Conservation (phyloP, 2,797 vertebrate species). For the Brotula barbata region DNA sequence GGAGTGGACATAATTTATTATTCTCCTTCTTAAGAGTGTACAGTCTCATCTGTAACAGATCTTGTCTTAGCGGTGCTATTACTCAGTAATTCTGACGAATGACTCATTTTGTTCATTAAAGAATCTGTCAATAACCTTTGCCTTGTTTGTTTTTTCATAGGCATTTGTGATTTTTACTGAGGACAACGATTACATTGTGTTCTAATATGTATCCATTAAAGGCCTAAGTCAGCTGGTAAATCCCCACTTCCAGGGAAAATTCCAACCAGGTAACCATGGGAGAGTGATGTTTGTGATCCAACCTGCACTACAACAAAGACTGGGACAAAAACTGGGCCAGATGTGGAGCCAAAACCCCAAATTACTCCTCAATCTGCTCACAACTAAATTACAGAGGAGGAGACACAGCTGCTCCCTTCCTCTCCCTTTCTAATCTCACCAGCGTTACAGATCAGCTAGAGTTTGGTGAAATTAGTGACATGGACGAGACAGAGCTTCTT, state of each 20-base stretch:
- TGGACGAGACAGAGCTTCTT: slow-evolving; percentile 37
- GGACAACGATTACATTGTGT: not conserved
- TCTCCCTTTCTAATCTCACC: slow-evolving; percentile 47
- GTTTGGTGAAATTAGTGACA: slow-evolving; percentile 43
- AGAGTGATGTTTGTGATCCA: slow-evolving; percentile 35
- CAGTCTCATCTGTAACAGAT: no score
- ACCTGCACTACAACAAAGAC: slow-evolving; percentile 37
- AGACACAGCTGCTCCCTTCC: slow-evolving; percentile 57
- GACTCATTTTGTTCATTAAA: no score
- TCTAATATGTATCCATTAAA: slow-evolving; percentile 3
- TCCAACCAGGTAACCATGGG: slow-evolving; percentile 25
- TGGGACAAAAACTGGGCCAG: slow-evolving; percentile 46
- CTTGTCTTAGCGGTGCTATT: no score
- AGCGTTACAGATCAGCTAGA: slow-evolving; percentile 50
- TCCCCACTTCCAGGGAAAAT: slow-evolving; percentile 21
- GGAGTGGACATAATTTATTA: not conserved
- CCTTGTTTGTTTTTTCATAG: no score
- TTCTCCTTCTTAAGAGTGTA: no score
- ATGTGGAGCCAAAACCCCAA: slow-evolving; percentile 63
- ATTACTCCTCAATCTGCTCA: slow-evolving; percentile 59
- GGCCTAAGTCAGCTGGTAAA: not conserved
- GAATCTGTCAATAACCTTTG: no score
- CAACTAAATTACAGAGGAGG: slow-evolving; percentile 68
- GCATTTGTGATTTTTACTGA: not conserved
- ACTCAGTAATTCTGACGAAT: no score